phyloP scores from a whole-genome alignment of 2,113 vertebrate genomes.

The Scolopax mira region DNA sequence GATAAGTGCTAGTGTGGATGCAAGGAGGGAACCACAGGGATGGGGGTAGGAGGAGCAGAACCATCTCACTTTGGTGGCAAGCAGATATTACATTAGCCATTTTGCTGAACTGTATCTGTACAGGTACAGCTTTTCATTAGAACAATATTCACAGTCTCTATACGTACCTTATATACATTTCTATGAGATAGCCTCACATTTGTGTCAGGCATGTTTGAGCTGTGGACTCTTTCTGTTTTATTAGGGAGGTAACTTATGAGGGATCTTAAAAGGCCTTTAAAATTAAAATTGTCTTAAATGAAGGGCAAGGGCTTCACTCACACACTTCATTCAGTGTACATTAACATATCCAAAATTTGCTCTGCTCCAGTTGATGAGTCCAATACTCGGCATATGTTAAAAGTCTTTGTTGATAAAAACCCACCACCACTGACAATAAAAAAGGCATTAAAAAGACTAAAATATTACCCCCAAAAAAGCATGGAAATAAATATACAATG shows the following conservation, averaged over 20 bases:
- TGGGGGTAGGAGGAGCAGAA: neutral
- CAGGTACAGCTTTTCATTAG: neutral
- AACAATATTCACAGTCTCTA: neutral
- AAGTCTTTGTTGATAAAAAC: neutral
- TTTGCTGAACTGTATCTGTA: neutral
- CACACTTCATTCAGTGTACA: neutral
- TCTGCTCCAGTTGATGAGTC: neutral
- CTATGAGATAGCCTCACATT: neutral
- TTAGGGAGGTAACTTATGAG: neutral
- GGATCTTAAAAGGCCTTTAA: neutral
- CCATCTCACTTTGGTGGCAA: neutral
- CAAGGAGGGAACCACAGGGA: rapidly evolving
- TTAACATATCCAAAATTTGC: neutral
- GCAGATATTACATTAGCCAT: neutral
- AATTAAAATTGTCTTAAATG: neutral
- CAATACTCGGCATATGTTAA: neutral
- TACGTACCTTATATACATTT: neutral
- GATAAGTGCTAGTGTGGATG: neutral
- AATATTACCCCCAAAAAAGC: neutral
- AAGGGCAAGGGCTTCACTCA: neutral
- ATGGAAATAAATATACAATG: neutral
- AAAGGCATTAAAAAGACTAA: neutral
- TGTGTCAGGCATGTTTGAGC: neutral
- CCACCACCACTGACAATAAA: rapidly evolving
- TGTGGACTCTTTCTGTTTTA: neutral